Conservation (phyloP, 2,888 invertebrate genomes). For the Drosophila dives region DNA sequence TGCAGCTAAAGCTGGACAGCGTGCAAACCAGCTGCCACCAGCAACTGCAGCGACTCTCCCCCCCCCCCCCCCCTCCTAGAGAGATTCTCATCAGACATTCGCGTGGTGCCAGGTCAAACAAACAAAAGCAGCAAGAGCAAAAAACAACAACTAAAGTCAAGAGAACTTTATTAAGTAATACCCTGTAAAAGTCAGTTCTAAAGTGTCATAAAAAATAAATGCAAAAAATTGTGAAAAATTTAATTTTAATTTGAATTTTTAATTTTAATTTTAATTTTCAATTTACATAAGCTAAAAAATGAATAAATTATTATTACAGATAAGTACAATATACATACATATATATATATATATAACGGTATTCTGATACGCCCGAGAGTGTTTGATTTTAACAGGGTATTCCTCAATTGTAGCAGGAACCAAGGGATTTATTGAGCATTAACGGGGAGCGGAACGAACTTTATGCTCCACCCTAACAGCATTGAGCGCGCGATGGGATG, state of each 20-base stretch:
- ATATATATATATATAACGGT: neutral
- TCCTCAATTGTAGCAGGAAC: neutral
- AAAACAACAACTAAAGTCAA: neutral
- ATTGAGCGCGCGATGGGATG: neutral
- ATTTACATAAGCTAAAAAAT: neutral
- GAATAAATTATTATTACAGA: neutral
- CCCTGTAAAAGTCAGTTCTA: neutral
- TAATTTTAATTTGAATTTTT: too few species aligned
- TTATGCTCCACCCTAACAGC: neutral
- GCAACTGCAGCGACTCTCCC: neutral
- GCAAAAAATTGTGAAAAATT: neutral
- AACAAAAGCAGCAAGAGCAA: neutral
- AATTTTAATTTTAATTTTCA: too few species aligned
- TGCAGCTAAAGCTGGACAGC: constrained; percentile 36
- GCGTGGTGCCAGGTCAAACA: constrained; percentile 6
- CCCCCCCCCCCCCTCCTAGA: neutral
- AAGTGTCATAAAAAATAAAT: neutral
- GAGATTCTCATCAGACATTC: constrained; percentile 7
- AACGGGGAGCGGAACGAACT: neutral
- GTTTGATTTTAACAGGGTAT: constrained; percentile 5
- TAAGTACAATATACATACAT: too few species aligned
- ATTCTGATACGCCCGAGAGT: neutral
- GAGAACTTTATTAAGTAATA: neutral
- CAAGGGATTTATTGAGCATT: neutral
- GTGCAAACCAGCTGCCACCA: constrained; percentile 6